Base-by-base conservation (phyloP, 2,888 invertebrate genomes). In the Lottia gigantea region DNA sequence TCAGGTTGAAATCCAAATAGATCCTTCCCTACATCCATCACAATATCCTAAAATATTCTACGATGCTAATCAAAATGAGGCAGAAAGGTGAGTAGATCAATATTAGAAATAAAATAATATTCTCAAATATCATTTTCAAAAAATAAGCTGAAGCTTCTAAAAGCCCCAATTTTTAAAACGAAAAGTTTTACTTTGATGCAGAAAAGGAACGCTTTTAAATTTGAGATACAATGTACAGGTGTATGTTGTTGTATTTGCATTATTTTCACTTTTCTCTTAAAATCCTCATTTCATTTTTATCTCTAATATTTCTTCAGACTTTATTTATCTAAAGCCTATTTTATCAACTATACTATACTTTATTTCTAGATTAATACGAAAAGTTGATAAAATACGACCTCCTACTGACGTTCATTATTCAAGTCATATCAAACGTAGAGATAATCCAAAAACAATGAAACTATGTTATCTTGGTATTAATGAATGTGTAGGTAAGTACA, bases 381-480 rank as follows among this genome's bases (percentile, higher is more conserved):
- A 71, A 64, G 63, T 46, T 19, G 78, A 77, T 12, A 77, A 71
- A 63, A 40, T 70, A 11, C 67, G 76, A 15, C 73, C 75, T 12
- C 74, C 73, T 7, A 70, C 74, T 2, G 74, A 78, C 64, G 19
- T 66, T 23, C 71, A 73, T 23, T 73, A 69, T 19, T 70, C 66
- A 47, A 55, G 47, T 55, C 68, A 72, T 55, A 69, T 73, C 15
- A 81, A 78, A 66, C 81, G 79, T 47, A 75, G 78, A 65, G 78
- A 79, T 45, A 73, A 69, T 46, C 64, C 76, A 23, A 83, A 78
- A 71, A 75, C 69, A 15, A 76, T 77, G 15, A 83, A 86, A 72
- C 74, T 86, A 45, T 87, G 85, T 65, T 80, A 83, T 62, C 80
- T 86, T 46, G 86, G 86, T n/a, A 78, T 81, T 49, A 87, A 87